A percentile compares a stretch with the other conserved stretches of the same genome.
phyloP scores from a whole-genome alignment of 2,113 vertebrate species.

The Pluvialis apricaria region DNA sequence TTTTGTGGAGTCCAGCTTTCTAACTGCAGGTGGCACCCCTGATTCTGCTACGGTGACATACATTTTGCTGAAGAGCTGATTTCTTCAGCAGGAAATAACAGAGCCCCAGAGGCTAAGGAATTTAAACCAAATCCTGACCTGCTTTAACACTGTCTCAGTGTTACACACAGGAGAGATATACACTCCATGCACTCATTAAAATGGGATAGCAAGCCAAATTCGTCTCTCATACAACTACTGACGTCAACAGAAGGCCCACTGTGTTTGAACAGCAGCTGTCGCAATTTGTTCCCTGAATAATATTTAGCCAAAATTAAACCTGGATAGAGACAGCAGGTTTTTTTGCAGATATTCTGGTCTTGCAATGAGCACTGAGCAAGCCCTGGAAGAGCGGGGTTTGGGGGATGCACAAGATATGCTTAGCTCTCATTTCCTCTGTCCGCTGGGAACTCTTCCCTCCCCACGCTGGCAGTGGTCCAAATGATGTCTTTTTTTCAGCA shows the following conservation, averaged over 20 bases:
- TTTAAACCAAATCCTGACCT: conserved; percentile 42
- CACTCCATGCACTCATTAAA: neutral
- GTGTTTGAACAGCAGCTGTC: conserved; percentile 46
- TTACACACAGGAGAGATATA: neutral
- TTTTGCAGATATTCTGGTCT: neutral
- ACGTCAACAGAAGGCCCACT: conserved; percentile 20
- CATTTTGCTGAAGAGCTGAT: conserved; percentile 12
- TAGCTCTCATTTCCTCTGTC: neutral
- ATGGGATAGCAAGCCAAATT: conserved; percentile 9
- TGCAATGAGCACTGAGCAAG: neutral
- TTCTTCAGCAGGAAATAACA: neutral
- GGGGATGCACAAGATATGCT: neutral
- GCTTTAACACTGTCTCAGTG: neutral
- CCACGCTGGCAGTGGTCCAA: neutral
- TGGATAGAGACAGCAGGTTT: neutral
- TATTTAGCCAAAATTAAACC: conserved; percentile 20
- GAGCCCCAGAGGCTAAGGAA: neutral
- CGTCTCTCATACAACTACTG: neutral
- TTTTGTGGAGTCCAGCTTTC: neutral
- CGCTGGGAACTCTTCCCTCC: neutral
- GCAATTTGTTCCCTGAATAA: conserved; percentile 25
- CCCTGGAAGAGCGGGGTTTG: neutral
- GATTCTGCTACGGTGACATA: neutral
- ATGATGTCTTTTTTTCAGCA: conserved; percentile 4
- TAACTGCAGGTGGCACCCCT: conserved; percentile 17